phyloP scores from a whole-genome alignment of 2,888 invertebrate genomes.

The Tachina grossa region DNA sequence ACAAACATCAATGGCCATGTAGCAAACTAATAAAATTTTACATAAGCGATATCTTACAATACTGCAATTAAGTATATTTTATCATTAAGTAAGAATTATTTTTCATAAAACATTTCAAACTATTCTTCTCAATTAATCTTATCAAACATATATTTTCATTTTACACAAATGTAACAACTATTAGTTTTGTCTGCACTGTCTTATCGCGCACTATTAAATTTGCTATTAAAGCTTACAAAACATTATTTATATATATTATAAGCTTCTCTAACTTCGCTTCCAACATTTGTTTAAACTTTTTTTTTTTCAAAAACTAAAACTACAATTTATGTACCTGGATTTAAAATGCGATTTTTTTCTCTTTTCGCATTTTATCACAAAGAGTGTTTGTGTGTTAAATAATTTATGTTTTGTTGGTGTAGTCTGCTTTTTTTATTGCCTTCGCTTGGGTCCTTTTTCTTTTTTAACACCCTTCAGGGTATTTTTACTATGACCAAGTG shows the following conservation, averaged over 20 bases:
- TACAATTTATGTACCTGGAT: conserved; percentile 52
- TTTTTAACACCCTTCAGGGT: conserved; percentile 57
- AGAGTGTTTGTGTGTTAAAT: conserved; percentile 32
- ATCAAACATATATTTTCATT: neutral
- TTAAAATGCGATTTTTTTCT: neutral
- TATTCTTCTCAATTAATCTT: neutral
- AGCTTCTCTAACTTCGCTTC: conserved; percentile 38
- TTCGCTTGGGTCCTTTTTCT: conserved; percentile 11
- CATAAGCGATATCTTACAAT: too few relatives aligned
- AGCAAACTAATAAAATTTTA: too few relatives aligned
- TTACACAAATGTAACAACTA: conserved; percentile 17
- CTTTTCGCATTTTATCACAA: neutral
- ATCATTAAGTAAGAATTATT: too few relatives aligned
- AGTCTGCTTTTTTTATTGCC: conserved; percentile 7
- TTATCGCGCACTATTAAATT: conserved; percentile 54
- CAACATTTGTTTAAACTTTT: conserved; percentile 27
- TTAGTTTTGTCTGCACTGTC: conserved; percentile 27
- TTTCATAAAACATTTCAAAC: neutral
- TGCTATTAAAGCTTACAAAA: conserved; percentile 58
- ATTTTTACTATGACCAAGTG: neutral
- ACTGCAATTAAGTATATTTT: too few relatives aligned
- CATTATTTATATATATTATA: conserved; percentile 62
- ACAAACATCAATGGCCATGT: too few relatives aligned
- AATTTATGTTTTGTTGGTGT: conserved; percentile 48
- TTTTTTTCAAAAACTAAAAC: conserved; percentile 38